These are phyloP conservation scores for Heterochromis multidens DNA, from an alignment of 2,113 vertebrate species.

Conservation along the genomic window DNA sequence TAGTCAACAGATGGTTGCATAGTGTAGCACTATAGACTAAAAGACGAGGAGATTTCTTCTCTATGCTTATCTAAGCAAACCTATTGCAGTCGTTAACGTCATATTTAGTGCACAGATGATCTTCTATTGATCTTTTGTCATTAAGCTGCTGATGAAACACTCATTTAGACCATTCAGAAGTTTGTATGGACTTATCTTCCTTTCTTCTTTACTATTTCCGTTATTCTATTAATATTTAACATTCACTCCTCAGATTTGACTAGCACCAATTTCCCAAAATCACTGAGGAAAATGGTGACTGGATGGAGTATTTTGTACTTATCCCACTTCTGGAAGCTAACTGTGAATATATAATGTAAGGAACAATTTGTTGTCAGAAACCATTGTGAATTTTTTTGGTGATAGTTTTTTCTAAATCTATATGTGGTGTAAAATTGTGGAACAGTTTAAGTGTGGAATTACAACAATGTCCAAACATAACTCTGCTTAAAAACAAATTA, in stretches of 20 bases:
- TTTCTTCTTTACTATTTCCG: neutral
- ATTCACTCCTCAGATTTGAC: constrained; percentile 13
- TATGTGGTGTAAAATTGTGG: too few species aligned
- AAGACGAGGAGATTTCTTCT: neutral
- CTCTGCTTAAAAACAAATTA: too few species aligned
- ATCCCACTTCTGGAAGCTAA: neutral
- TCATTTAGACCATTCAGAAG: neutral
- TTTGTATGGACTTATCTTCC: too few species aligned
- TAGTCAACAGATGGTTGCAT: neutral
- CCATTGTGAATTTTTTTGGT: too few species aligned
- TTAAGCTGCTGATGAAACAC: neutral
- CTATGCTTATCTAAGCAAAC: neutral
- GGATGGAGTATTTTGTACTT: neutral
- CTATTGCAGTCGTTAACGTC: neutral
- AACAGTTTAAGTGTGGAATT: too few species aligned
- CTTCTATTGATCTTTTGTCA: neutral
- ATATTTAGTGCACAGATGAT: neutral
- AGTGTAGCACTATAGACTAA: neutral
- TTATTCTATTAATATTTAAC: neutral
- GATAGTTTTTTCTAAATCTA: too few species aligned
- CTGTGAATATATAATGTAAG: too few species aligned
- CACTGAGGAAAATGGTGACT: neutral
- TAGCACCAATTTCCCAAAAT: constrained; percentile 4
- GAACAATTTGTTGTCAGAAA: too few species aligned
- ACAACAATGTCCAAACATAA: too few species aligned